Percentiles rank a stretch among this genome's conserved stretches.
Evolutionary conservation across 2,113 vertebrate species (phyloP).

Genomic region (Aix galericulata): DNA sequence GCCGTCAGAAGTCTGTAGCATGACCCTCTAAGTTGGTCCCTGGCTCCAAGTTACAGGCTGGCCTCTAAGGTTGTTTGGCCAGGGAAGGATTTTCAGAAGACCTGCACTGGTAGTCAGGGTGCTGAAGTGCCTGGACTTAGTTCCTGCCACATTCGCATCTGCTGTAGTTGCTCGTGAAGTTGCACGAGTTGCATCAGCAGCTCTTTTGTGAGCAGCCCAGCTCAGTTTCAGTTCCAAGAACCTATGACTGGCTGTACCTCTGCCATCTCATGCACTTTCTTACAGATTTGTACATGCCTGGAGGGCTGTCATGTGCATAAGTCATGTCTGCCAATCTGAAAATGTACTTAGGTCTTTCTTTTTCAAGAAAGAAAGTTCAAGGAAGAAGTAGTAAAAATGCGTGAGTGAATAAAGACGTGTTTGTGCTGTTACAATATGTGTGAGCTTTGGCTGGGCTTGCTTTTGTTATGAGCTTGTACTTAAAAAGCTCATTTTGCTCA

Average conservation of each 20-base stretch:
- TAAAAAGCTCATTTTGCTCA: background rate
- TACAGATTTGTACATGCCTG: background rate
- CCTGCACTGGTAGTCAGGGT: background rate
- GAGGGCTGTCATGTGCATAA: background rate
- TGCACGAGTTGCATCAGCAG: background rate
- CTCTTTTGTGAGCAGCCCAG: background rate
- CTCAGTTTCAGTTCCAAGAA: background rate
- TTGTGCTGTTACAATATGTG: background rate
- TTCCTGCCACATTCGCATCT: accelerated
- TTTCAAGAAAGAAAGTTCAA: background rate
- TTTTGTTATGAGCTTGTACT: background rate
- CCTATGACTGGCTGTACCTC: background rate
- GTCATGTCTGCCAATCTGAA: background rate
- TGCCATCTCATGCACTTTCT: background rate
- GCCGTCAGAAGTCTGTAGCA: background rate
- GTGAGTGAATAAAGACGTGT: background rate
- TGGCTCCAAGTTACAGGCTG: background rate
- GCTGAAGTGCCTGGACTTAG: background rate
- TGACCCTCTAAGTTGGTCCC: background rate
- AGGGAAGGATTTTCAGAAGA: background rate
- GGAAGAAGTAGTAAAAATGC: background rate
- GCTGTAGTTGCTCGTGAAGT: background rate
- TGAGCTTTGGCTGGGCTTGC: background rate
- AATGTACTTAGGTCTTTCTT: background rate
- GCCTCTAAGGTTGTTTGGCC: background rate